These are phyloP conservation scores for Leucopsar rothschildi DNA, from an alignment of 2,113 vertebrate genomes.

Conservation along the genomic window DNA sequence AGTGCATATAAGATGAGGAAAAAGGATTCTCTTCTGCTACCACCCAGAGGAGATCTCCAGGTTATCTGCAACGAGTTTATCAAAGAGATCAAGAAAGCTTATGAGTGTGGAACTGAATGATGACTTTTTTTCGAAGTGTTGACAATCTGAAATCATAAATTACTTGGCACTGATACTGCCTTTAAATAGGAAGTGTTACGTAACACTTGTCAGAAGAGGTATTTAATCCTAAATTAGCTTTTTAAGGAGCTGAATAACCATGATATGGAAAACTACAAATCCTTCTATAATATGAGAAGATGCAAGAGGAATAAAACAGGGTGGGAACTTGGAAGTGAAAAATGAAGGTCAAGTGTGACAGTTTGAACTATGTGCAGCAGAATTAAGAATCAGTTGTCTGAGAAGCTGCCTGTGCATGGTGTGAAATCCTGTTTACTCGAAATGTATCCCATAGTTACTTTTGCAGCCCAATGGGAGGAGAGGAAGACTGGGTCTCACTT, in stretches of 20 bases:
- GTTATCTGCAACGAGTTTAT: background rate
- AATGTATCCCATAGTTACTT: rapidly evolving
- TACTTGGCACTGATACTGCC: background rate
- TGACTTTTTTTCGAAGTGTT: background rate
- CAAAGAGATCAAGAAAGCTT: background rate
- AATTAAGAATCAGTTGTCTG: background rate
- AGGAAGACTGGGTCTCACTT: background rate
- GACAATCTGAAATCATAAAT: constrained; percentile 13
- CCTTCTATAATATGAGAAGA: background rate
- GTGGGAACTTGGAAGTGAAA: background rate
- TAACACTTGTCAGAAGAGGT: background rate
- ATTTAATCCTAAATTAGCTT: constrained; percentile 15
- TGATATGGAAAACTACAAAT: background rate
- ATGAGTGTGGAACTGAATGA: background rate
- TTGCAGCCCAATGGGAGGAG: rapidly evolving
- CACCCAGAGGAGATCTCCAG: background rate
- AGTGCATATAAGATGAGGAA: background rate
- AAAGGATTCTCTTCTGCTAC: background rate
- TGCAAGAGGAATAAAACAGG: background rate
- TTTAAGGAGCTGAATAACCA: background rate
- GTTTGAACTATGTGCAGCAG: background rate
- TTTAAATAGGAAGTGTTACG: constrained; percentile 38
- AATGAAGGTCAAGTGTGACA: rapidly evolving
- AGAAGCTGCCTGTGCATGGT: background rate
- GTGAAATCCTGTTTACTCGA: background rate